A percentile compares a stretch with the other conserved stretches of the same genome.
Evolutionary conservation across 2,888 invertebrate species (phyloP).

Genomic region (Drosophila mettleri): DNA sequence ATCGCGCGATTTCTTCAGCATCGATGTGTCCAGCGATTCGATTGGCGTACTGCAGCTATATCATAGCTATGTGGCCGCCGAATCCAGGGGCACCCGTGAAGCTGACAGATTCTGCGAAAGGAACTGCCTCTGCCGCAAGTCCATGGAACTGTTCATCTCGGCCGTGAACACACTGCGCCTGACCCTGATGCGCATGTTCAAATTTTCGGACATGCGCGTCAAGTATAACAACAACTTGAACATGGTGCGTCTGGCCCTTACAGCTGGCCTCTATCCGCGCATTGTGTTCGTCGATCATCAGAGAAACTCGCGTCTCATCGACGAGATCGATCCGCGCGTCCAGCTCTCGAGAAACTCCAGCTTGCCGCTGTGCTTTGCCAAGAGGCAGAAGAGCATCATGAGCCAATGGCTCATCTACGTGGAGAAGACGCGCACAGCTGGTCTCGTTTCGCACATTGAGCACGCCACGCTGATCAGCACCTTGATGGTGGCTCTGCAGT

Average conservation of each 20-base stretch:
- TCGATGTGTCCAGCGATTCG: constrained; percentile 94
- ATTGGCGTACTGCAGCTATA: constrained; percentile 93
- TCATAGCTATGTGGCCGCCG: constrained; percentile 90
- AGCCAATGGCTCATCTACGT: constrained; percentile 95
- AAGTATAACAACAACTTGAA: constrained; percentile 87
- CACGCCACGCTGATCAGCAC: constrained; percentile 93
- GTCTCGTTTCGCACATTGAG: constrained; percentile 89
- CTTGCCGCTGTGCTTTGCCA: constrained; percentile 67
- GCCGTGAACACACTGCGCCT: constrained; percentile 93
- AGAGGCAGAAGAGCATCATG: constrained; percentile 83
- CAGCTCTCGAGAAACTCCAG: constrained; percentile 88
- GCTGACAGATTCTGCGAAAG: constrained; percentile 64
- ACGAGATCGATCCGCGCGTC: constrained; percentile 87
- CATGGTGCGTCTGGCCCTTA: constrained; percentile 94
- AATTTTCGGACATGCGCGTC: constrained; percentile 86
- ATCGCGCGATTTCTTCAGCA: constrained; percentile 89
- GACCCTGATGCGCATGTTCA: constrained; percentile 88
- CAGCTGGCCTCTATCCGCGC: constrained; percentile 96
- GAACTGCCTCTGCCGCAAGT: constrained; percentile 85
- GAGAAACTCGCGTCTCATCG: constrained; percentile 86
- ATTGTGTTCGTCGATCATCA: constrained; percentile 90
- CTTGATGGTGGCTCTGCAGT: constrained; percentile 91
- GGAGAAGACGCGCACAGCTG: constrained; percentile 90
- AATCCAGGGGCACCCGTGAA: constrained; percentile 32
- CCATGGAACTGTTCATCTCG: constrained; percentile 95